phyloP scores from a whole-genome alignment of 2,113 vertebrate species.

The Leiothrix lutea region DNA sequence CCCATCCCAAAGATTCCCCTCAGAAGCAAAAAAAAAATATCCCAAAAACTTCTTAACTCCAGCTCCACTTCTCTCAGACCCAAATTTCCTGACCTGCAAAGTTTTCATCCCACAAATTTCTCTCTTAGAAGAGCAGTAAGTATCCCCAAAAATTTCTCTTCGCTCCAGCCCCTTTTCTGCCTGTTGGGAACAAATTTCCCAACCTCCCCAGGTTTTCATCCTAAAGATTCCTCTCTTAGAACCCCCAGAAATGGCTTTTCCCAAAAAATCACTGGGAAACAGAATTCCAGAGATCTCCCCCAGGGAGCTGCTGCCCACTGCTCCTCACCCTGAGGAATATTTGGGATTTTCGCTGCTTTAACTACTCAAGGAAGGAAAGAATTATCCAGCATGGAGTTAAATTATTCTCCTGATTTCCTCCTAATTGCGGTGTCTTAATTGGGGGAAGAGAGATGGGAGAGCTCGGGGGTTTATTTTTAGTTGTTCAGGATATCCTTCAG shows the following conservation, averaged over 20 bases:
- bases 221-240: neutral
- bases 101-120: neutral
- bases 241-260: neutral
- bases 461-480: neutral
- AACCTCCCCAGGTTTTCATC: rapidly evolving
- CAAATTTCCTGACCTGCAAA: neutral
- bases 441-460: neutral
- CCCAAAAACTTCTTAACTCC: neutral
- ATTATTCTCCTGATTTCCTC: neutral
- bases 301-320: neutral
- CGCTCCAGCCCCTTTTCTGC: neutral
- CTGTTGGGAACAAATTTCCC: neutral
- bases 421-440: neutral
- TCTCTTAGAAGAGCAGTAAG: neutral
- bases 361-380: neutral
- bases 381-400: neutral
- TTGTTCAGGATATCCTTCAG: neutral
- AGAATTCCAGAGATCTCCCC: neutral
- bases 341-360: neutral
- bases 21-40: neutral
- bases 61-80: neutral
- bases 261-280: rapidly evolving
- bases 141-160: neutral
- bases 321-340: neutral
- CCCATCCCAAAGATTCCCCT: neutral